Percentiles rank a stretch among this genome's conserved stretches.
Evolutionary conservation across 2,888 invertebrate species (phyloP).

Genomic region (Melanotus villosus): DNA sequence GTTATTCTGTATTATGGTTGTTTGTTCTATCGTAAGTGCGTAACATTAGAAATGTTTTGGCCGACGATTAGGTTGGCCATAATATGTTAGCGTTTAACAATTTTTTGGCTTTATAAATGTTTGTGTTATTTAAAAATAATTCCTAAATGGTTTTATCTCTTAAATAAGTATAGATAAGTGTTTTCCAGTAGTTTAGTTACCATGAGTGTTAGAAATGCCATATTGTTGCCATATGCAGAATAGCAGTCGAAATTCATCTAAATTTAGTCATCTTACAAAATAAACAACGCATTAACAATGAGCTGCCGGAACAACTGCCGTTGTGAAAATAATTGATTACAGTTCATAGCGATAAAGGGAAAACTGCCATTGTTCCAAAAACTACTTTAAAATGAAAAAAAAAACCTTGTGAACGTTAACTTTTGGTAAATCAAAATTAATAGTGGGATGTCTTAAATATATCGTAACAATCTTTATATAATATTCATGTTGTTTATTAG

Average conservation of each 20-base stretch:
- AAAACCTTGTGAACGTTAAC: slow-evolving; percentile 18
- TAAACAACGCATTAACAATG: slow-evolving; percentile 44
- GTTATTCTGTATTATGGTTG: slow-evolving; percentile 56
- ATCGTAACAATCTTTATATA: slow-evolving; percentile 53
- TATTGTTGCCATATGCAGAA: slow-evolving; percentile 63
- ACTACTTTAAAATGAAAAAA: slow-evolving; percentile 15
- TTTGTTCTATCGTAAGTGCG: slow-evolving; percentile 43
- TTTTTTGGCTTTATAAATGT: slow-evolving; percentile 47
- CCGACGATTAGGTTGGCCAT: slow-evolving; percentile 25
- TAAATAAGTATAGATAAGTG: slow-evolving; percentile 55
- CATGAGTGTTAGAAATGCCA: slow-evolving; percentile 55
- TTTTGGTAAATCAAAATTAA: slow-evolving; percentile 47
- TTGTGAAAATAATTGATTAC: slow-evolving; percentile 14
- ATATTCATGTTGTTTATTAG: slow-evolving; percentile 55
- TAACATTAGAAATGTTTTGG: slow-evolving; percentile 43
- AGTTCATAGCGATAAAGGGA: slow-evolving; percentile 26
- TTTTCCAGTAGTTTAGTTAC: slow-evolving; percentile 56
- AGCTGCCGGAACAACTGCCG: slow-evolving; percentile 38
- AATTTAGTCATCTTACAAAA: slow-evolving; percentile 24
- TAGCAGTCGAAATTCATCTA: slow-evolving; percentile 49
- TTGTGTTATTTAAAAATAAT: slow-evolving; percentile 51
- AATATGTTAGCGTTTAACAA: slow-evolving; percentile 41
- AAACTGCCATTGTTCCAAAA: slow-evolving; percentile 45
- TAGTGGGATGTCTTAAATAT: slow-evolving; percentile 48
- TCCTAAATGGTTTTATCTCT: slow-evolving; percentile 55